phyloP scores from a whole-genome alignment of 1,140 invertebrate species.

The Danaus plexippus region DNA sequence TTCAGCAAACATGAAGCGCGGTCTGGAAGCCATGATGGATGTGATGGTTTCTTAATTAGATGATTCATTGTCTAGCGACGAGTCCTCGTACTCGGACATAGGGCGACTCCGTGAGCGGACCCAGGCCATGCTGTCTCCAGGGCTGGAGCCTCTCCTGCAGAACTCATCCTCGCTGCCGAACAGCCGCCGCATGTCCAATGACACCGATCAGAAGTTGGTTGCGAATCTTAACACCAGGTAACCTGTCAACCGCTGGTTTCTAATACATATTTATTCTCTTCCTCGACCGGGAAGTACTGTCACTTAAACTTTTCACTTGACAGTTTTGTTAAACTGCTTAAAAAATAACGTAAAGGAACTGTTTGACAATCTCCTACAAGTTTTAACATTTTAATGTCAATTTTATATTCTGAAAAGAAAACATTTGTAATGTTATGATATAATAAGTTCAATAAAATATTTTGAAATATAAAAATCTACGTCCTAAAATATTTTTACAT shows the following conservation, averaged over 20 bases:
- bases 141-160: conserved; percentile 39
- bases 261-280: no score
- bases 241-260: not conserved
- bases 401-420: not conserved
- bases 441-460: not conserved
- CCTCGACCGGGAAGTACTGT: no score
- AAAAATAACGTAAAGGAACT: no score
- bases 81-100: conserved; percentile 59
- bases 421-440: not conserved
- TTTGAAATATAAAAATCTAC: no score
- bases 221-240: conserved; percentile 61
- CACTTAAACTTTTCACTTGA: no score
- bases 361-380: no score
- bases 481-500: no score
- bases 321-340: no score
- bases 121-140: conserved; percentile 41
- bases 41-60: no score
- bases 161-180: conserved; percentile 49
- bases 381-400: no score
- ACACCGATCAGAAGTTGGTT: conserved; percentile 50
- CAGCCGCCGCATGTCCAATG: conserved; percentile 52
- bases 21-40: no score
- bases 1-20: no score
- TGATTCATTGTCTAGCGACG: conserved; percentile 36
- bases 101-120: conserved; percentile 49